phyloP scores from a whole-genome alignment of 2,113 vertebrate species.

The Sander lucioperca region DNA sequence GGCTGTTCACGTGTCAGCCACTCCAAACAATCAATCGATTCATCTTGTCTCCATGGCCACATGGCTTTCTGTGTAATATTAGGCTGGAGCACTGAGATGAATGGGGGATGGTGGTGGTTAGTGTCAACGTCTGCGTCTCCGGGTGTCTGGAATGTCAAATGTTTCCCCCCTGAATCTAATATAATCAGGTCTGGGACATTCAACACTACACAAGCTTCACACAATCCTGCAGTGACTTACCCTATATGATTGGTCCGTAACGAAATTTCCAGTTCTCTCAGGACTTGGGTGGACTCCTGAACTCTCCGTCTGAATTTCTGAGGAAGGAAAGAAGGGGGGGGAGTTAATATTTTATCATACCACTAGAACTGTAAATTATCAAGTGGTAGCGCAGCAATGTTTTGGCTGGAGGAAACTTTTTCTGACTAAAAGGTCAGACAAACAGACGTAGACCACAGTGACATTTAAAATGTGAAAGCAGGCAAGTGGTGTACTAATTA shows the following conservation, averaged over 20 bases:
- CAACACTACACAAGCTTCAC: constrained; percentile 34
- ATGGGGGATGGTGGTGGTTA: constrained; percentile 59
- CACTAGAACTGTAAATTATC: constrained; percentile 48
- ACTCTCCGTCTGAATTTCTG: constrained; percentile 98
- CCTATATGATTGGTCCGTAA: constrained; percentile 98
- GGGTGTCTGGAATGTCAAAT: constrained; percentile 73
- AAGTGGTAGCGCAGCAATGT: constrained; percentile 45
- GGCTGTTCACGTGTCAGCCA: constrained; percentile 50
- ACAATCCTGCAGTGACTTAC: constrained; percentile 84
- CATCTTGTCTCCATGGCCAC: constrained; percentile 59
- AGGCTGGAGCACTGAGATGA: constrained; percentile 42
- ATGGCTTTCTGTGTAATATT: constrained; percentile 69
- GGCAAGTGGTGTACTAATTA: constrained; percentile 10
- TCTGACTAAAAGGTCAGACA: constrained; percentile 47
- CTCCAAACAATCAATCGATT: constrained; percentile 69
- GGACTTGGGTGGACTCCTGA: constrained; percentile 97
- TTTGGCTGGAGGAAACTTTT: constrained; percentile 42
- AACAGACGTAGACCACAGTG: constrained; percentile 37
- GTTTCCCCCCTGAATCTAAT: constrained; percentile 62
- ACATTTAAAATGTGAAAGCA: constrained; percentile 49
- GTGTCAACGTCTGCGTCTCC: constrained; percentile 58
- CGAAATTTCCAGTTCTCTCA: constrained; percentile 98
- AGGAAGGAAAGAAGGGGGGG: constrained; percentile 41
- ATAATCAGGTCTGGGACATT: constrained; percentile 40
- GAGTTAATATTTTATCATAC: constrained; percentile 64